Base-by-base conservation (phyloP, 1,140 invertebrate genomes). In the Maniola jurtina region DNA sequence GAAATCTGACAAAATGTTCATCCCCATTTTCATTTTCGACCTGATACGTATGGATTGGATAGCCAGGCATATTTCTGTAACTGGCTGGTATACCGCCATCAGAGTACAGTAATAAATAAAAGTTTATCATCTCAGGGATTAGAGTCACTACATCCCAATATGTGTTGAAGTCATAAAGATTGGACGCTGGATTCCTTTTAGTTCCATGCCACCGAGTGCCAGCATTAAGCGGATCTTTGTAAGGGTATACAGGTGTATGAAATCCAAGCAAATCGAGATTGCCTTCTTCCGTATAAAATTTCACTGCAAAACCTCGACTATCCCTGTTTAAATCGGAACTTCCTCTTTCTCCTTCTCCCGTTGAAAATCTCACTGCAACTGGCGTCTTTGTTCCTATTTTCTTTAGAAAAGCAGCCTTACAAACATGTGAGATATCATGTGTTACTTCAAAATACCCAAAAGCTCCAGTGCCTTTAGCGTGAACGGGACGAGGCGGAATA, bases 381-480 rank as follows among this genome's bases (percentile, higher is more conserved):
- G 96, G 96, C 16, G 97, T 99, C 68, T 92, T 93, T 83, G 98
- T 98, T 33, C 97, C 97, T 58, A 98, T 92, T 58, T 91, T 81
- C 15, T 94, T 94, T 88, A 99, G 99, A 0, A 98, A 83, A 68
- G 94, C 94, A 0, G 97, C 97, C 77, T 97, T 98, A 61, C 92
- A 94, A 77, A 98, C 98, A 64, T 96, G 93, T 3, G 93, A 93
- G 42, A 99, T 97, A 76, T 99, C 97, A 77, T 99, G 95, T 0
- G 97, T 99, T 6, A 97, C 95, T 91, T 99, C 97, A 80, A 99
- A 98, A 76, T 98, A 98, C 0, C 98, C 98, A 91, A 98, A 98
- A 5, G 98, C 98, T 45, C 97, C 97, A 45, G 95, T 96, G 73
- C 97, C 98, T 90, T 99, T 99, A 0, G 98, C 98, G 84, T 99